These are phyloP conservation scores for Meteorus cinctellus DNA, from an alignment of 2,888 invertebrate species.

Conservation along the genomic window DNA sequence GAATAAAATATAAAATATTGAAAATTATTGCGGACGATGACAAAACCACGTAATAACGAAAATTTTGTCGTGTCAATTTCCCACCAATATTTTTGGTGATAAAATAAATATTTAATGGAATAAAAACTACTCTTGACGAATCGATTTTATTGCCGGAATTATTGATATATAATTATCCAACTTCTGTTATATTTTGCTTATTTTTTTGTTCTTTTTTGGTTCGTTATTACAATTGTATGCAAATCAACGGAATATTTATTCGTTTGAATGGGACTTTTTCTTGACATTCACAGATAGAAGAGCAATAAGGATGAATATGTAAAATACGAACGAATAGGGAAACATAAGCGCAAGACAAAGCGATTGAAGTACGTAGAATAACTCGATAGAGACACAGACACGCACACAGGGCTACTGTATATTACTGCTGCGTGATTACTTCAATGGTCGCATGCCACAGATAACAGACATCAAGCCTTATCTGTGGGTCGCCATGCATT, in stretches of 20 bases:
- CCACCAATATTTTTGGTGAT: no score
- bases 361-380: conserved; percentile 32
- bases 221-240: not conserved
- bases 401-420: conserved; percentile 32
- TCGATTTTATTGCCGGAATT: no score
- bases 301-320: not conserved
- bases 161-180: not conserved
- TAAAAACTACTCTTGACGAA: no score
- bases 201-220: not conserved
- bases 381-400: conserved; percentile 32
- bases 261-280: not conserved
- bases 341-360: not conserved
- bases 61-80: no score
- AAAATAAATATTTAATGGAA: no score
- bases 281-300: not conserved
- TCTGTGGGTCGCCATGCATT: conserved; percentile 48
- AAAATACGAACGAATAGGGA: not conserved
- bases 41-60: no score
- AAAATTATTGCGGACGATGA: no score
- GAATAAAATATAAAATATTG: no score
- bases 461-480: conserved; percentile 57
- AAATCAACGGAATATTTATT: not conserved
- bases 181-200: not conserved
- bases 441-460: conserved; percentile 55
- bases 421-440: conserved; percentile 53